Conservation (phyloP, 2,888 invertebrate species). For the Trissonchulus latispiculum region DNA sequence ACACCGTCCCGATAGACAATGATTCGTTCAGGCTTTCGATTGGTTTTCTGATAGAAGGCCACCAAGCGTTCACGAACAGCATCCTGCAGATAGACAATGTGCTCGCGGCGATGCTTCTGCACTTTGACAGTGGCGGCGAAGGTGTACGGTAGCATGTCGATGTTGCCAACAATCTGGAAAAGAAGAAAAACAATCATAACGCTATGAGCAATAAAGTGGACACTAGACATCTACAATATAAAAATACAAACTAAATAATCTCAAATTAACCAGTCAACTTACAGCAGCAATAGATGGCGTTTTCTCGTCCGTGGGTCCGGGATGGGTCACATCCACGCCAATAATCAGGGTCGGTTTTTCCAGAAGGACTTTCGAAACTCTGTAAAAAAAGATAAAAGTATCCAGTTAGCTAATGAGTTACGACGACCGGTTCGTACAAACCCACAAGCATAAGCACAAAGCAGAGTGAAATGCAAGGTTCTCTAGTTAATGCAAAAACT, state of each 20-base stretch:
- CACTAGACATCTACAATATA: too few species aligned
- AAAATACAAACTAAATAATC: too few species aligned
- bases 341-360: constrained; percentile 57
- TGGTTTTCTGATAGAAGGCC: constrained; percentile 19
- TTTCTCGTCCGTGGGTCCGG: constrained; percentile 61
- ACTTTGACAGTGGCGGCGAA: constrained; percentile 58
- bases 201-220: too few species aligned
- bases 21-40: constrained; percentile 29
- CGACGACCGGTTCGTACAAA: too few species aligned
- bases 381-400: constrained; percentile 1
- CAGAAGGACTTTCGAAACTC: constrained; percentile 8
- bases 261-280: too few species aligned
- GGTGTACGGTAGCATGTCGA: constrained; percentile 34
- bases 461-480: too few species aligned
- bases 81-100: constrained; percentile 20
- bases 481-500: too few species aligned
- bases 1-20: constrained; percentile 36
- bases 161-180: constrained; percentile 36
- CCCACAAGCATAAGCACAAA: too few species aligned
- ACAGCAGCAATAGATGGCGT: constrained; percentile 52
- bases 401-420: too few species aligned
- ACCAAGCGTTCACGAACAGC: constrained; percentile 23
- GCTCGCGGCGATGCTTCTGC: constrained; percentile 51
- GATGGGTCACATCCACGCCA: constrained; percentile 87
- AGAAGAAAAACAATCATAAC: too few species aligned